Conservation (phyloP, 1,140 invertebrate species). For the Drosophila leontia region DNA sequence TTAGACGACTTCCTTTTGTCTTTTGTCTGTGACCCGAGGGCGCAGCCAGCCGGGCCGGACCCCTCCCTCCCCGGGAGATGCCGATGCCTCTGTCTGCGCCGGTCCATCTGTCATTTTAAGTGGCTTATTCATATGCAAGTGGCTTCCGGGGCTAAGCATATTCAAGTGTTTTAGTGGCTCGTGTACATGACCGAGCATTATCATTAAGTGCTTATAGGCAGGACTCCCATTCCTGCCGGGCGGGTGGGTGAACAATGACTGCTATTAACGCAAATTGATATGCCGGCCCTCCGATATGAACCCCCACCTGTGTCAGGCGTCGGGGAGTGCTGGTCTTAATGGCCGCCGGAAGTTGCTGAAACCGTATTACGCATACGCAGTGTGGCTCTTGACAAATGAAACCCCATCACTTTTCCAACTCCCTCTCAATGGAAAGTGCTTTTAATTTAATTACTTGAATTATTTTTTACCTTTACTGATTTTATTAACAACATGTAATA, state of each 20-base stretch:
- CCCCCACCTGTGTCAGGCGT: background rate
- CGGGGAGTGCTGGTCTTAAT: conserved; percentile 37
- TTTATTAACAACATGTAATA: background rate
- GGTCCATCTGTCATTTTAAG: conserved; percentile 82
- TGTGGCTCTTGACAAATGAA: conserved; percentile 31
- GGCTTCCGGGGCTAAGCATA: conserved; percentile 83
- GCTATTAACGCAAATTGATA: conserved; percentile 84
- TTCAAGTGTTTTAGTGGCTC: conserved; percentile 82
- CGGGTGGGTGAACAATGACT: conserved; percentile 69
- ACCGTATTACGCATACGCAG: conserved; percentile 62
- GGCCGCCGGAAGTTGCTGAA: conserved; percentile 54
- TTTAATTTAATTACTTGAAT: conserved; percentile 15
- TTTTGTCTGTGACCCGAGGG: conserved; percentile 64
- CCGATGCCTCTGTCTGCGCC: conserved; percentile 28
- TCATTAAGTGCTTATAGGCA: conserved; percentile 83
- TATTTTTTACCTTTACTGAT: conserved; percentile 5
- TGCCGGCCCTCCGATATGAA: conserved; percentile 28
- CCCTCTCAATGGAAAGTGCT: background rate
- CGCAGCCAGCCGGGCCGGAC: conserved; percentile 13
- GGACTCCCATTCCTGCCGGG: conserved; percentile 14
- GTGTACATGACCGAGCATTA: conserved; percentile 82
- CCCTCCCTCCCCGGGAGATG: background rate
- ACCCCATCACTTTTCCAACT: conserved; percentile 7
- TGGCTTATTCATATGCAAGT: conserved; percentile 84
- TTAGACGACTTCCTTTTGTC: conserved; percentile 74